phyloP scores from a whole-genome alignment of 1,140 invertebrate genomes.

The Geopemphigus sp. region DNA sequence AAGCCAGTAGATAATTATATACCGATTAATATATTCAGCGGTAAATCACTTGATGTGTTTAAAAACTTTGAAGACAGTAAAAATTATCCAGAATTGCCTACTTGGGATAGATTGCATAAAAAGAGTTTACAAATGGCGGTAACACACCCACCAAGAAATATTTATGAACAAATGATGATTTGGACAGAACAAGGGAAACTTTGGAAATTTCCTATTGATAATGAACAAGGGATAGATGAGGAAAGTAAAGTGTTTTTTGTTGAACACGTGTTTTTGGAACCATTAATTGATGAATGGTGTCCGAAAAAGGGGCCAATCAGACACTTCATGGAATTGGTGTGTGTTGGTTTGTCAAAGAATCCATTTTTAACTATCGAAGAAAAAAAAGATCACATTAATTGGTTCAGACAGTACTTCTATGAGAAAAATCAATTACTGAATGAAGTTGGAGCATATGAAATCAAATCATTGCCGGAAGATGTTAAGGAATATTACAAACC shows the following conservation, averaged over 20 bases:
- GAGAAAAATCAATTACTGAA: constrained; percentile 72
- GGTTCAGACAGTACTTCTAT: constrained; percentile 90
- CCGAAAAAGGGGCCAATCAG: constrained; percentile 83
- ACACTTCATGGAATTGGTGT: constrained; percentile 96
- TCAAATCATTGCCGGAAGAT: constrained; percentile 47
- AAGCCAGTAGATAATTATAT: constrained; percentile 38
- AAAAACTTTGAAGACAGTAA: constrained; percentile 24
- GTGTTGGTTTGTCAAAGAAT: constrained; percentile 91
- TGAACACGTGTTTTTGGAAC: constrained; percentile 91
- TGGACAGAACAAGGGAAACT: constrained; percentile 94
- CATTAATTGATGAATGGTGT: constrained; percentile 82
- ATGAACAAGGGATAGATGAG: constrained; percentile 87
- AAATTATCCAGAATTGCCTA: constrained; percentile 59
- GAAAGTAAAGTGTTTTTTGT: constrained; percentile 80
- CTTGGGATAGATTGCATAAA: constrained; percentile 68
- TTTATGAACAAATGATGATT: constrained; percentile 87
- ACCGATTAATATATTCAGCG: constrained; percentile 34
- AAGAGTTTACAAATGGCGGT: constrained; percentile 65
- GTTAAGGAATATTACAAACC: constrained; percentile 43
- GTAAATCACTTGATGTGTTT: constrained; percentile 49
- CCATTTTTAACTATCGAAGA: constrained; percentile 82
- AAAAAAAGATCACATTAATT: constrained; percentile 77
- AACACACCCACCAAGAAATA: constrained; percentile 76
- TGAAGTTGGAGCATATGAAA: constrained; percentile 61
- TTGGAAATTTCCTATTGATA: constrained; percentile 97